Base-by-base conservation (phyloP, 2,888 invertebrate species). In the Agrochola litura region DNA sequence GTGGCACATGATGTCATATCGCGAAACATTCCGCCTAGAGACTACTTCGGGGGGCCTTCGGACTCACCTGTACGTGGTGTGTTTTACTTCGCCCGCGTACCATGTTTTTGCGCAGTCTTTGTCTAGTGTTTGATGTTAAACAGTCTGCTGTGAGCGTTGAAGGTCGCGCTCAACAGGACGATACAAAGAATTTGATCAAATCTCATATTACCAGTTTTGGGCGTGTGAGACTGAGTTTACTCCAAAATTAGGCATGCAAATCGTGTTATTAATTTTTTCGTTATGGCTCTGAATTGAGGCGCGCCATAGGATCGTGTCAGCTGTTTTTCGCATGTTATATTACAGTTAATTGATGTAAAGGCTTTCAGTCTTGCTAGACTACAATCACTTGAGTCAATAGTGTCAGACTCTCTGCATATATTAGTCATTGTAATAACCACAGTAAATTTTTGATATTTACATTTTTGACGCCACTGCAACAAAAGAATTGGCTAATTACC, bases 1-100 rank as follows among this genome's bases (percentile, higher is more conserved):
- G 91, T 95, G 95, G 94, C 96, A 89, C 93, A 93, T 96, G 95
- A 96, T 94, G 95, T 96, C 95, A 95, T 92, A 90, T 88, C 83
- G 83, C 91, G 90, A 93, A 94, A 93, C 90, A 95, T 95, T 95
- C 93, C 93, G 92, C 91, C 88, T 86, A 86, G 88, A 86, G 83
- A 86, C 86, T 89, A 82, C 83, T 88, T 89, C 86, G 88, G 89
- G 90, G 87, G 91, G 91, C 92, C 90, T 88, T 86, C 81, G 77
- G 72, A 71, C 82, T 88, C 88, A 88, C 88, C 88, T 88, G 88
- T 88, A 83, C 82, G 76, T 76, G 82, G 80, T 83, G 79, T 85
- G 87, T 80, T 85, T 87, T 81, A 81, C 77, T 83, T 87, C 81
- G 86, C 85, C 86, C 83, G 79, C 81, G 88, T 88, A 88, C 87